Evolutionary conservation across 2,888 invertebrate genomes (phyloP), one percentile per base, ranked within the genome.

Genomic region (Vanessa cardui): DNA sequence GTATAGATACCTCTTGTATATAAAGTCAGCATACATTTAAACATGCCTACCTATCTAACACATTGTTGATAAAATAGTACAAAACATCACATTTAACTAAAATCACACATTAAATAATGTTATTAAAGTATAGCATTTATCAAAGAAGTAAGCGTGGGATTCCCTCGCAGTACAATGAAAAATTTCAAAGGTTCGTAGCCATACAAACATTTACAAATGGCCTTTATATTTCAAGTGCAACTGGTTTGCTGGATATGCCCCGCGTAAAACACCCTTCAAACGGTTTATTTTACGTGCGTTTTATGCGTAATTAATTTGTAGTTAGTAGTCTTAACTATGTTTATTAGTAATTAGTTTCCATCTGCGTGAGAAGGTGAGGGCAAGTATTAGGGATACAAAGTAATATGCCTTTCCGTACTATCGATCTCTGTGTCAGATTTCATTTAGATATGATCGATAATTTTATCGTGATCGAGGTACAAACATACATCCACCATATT

Each of bases 171-270:
- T 49, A 56, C 64, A 54, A 64, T 68, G 68, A 68, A 68, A 68
- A 60, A 64, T 68, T 68, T 64, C 68, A 64, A 68, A 64, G 68
- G 64, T 64, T 63, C 60, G 62, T 61, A 66, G 63, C 63, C 71
- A 63, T 65, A 68, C 62, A 59, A 69, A 66, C 69, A 64, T 68
- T 68, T 71, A 71, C 69, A 72, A 71, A 72, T 71, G 61, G 71
- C 69, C 67, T 72, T 67, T 71, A 72, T 72, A 72, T 72, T 72
- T 72, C 72, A 72, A 65, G 60, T 60, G 68, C 68, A 64, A 68
- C 46, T 66, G 72, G 64, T 60, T 60, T 49, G 39, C 60, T 58
- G 46, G 52, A 63, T 56, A 46, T 59, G 31, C 58, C 45, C 21
- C 58, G 62, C 20, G 33, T 59, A 50, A 67, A 63, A 12, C 6